Percentiles rank a stretch among this genome's conserved stretches.
Conservation (phyloP, 1,140 invertebrate species). For the Drosophila carrolli region DNA sequence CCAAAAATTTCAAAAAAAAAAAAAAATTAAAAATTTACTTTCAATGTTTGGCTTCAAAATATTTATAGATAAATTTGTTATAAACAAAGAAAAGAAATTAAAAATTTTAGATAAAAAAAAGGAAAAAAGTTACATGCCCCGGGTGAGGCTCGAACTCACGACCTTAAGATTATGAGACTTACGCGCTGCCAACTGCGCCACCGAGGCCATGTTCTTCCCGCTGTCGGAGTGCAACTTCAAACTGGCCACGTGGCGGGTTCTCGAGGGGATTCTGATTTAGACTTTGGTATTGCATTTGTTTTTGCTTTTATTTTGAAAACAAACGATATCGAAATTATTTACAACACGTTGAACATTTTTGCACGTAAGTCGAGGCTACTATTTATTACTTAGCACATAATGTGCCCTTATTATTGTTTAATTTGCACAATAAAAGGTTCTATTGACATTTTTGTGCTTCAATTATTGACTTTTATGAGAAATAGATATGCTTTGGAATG, state of each 20-base stretch:
- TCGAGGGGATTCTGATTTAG: slow-evolving; percentile 2
- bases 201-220: slow-evolving; percentile 87
- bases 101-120: neutral
- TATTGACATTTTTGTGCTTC: slow-evolving; percentile 27
- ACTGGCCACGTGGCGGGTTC: slow-evolving; percentile 55
- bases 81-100: neutral
- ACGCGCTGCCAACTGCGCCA: slow-evolving; percentile 97
- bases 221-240: slow-evolving; percentile 22
- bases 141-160: slow-evolving; percentile 98
- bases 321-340: slow-evolving; percentile 27
- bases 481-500: slow-evolving; percentile 20
- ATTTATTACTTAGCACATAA: slow-evolving; percentile 41
- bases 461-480: slow-evolving; percentile 11
- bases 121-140: slow-evolving; percentile 89
- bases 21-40: too few species aligned
- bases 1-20: too few species aligned
- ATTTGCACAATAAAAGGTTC: slow-evolving; percentile 28
- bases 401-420: slow-evolving; percentile 13
- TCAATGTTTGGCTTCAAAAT: too few species aligned
- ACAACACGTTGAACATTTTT: slow-evolving; percentile 49
- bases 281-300: slow-evolving; percentile 15
- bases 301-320: slow-evolving; percentile 5
- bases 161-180: slow-evolving; percentile 99
- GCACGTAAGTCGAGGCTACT: slow-evolving; percentile 57
- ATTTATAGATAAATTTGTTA: neutral